Base-by-base conservation (phyloP, 1,140 invertebrate genomes). In the Leptinotarsa defecta region DNA sequence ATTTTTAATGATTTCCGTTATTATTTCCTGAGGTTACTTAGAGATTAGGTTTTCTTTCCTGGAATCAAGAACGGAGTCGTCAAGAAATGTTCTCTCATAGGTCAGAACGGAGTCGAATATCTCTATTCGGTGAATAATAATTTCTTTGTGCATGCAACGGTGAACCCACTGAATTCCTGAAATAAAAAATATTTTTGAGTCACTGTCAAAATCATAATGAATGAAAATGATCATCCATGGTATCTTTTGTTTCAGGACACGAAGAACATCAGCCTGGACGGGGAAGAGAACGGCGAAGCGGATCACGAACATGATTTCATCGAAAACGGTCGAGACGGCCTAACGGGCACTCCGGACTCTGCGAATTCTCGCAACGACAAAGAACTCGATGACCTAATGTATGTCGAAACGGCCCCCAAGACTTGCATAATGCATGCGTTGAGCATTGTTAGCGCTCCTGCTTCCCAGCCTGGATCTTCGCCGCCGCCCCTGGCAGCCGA, bases 321-420 rank as follows among this genome's bases (percentile, higher is more conserved):
- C 68, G 84, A 85, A 76, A 85, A 85, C 72, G 84, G 84, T 43
- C 74, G 84, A 13, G 82, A 85, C 75, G 82, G 79, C 64, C 78
- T 83, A 17, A 84, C 81, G 6, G 83, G 83, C 13, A 83, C 83
- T 15, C 84, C 84, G 15, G 84, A 84, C 62, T 84, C 84, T 15
- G 76, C 80, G 22, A 81, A 84, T 65, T 85, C 83, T 13, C 78
- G 83, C 49, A 84, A 83, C 78, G 84, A 85, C 72, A 85, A 85
- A 76, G 84, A 85, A 75, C 73, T 85, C 24, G 84, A 85, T 64
- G 84, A 85, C 65, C 71, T 85, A 68, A 84, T 85, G 83, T 83
- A 84, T 64, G 83, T 84, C 15, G 82, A 84, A 75, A 73, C 80
- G 11, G 79, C 84, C 19, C 80, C 82, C 20, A 83, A 84, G 76